These are phyloP conservation scores for Crypturellus tataupa DNA, from an alignment of 2,797 vertebrate species.

Conservation along the genomic window DNA sequence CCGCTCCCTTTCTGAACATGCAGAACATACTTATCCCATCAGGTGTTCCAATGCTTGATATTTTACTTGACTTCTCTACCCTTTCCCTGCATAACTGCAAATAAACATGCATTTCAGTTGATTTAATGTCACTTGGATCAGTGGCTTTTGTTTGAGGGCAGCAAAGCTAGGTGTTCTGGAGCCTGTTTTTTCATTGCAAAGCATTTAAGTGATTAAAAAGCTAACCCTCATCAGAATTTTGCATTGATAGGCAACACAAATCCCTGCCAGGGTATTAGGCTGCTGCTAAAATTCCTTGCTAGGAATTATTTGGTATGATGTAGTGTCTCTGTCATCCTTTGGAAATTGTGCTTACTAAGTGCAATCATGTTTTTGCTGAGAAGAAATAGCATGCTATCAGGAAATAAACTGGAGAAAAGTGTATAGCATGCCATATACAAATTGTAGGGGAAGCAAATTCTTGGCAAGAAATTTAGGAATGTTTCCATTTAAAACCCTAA, in stretches of 20 bases:
- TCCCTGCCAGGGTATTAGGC: neutral
- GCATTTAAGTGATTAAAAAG: neutral
- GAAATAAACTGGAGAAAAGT: conserved; percentile 74
- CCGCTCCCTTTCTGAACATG: neutral
- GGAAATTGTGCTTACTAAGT: conserved; percentile 69
- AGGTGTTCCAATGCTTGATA: neutral
- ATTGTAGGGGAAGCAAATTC: conserved; percentile 70
- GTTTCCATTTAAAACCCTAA: conserved; percentile 10
- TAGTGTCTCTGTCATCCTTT: conserved; percentile 38
- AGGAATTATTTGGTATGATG: conserved; percentile 20
- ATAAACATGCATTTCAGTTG: neutral
- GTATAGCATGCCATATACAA: conserved; percentile 63
- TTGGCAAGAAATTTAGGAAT: conserved; percentile 59
- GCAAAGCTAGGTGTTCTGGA: neutral
- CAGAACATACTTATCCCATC: neutral
- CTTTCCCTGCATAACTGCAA: neutral
- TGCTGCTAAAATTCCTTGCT: neutral
- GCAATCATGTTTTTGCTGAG: conserved; percentile 68
- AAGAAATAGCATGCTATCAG: conserved; percentile 74
- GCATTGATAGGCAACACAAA: neutral
- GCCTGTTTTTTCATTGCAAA: neutral
- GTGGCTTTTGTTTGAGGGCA: neutral
- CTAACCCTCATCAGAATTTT: neutral
- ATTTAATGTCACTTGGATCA: neutral
- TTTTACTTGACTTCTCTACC: neutral